Conservation (phyloP, 2,797 vertebrate genomes). For the Erethizon dorsatum region DNA sequence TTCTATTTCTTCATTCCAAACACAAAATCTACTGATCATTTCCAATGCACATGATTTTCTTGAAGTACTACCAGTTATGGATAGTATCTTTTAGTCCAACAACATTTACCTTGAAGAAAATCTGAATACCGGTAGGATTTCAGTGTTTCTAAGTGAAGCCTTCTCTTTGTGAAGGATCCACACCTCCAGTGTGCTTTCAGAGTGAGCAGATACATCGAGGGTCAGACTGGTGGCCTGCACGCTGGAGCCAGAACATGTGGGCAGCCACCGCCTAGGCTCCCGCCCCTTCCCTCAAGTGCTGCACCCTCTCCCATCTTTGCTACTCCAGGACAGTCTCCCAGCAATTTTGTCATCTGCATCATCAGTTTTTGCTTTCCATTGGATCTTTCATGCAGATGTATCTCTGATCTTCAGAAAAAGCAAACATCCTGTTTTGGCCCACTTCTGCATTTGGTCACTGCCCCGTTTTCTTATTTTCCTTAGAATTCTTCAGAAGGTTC, state of each 20-base stretch:
- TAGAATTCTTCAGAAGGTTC: neutral
- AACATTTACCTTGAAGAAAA: neutral
- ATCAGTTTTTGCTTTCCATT: neutral
- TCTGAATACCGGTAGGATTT: neutral
- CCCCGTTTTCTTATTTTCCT: neutral
- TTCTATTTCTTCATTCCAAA: neutral
- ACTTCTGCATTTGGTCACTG: neutral
- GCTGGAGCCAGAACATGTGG: neutral
- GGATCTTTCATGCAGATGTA: neutral
- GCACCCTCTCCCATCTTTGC: neutral
- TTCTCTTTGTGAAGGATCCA: neutral
- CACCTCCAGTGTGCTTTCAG: neutral
- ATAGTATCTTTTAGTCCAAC: neutral
- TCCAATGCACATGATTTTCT: neutral
- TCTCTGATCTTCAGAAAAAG: neutral
- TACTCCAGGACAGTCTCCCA: neutral
- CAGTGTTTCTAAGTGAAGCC: neutral
- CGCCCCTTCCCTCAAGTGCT: rapidly evolving
- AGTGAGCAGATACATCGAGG: neutral
- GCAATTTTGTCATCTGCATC: neutral
- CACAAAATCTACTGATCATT: neutral
- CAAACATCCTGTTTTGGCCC: neutral
- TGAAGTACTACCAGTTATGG: neutral
- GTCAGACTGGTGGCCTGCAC: too few relatives aligned
- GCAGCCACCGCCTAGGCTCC: neutral